A percentile compares a stretch with the other conserved stretches of the same genome.
Evolutionary conservation across 2,113 vertebrate genomes (phyloP).

Genomic region (Dasyornis broadbenti): DNA sequence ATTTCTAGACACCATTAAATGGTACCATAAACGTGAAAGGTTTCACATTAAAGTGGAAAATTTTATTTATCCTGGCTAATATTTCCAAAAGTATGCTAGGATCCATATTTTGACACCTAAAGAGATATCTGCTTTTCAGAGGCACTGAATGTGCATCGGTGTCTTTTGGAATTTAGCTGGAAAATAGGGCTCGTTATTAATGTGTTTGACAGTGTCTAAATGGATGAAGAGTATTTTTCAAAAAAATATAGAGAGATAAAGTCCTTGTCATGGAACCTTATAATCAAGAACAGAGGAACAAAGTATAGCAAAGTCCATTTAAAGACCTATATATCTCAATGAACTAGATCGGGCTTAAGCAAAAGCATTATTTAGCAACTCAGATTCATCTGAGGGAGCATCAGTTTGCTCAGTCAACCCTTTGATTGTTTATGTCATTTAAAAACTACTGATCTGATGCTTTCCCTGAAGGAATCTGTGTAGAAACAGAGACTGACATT

Average conservation of each 20-base stretch:
- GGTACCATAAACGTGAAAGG: background rate
- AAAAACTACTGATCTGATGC: constrained; percentile 8
- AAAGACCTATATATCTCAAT: background rate
- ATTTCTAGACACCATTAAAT: background rate
- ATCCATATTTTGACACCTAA: background rate
- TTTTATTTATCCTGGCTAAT: background rate
- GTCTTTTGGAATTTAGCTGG: constrained; percentile 11
- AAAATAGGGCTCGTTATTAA: background rate
- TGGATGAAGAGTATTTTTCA: constrained; percentile 14
- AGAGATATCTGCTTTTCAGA: background rate
- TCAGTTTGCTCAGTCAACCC: background rate
- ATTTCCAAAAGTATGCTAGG: background rate
- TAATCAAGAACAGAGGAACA: background rate
- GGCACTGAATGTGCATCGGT: background rate
- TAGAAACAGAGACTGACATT: background rate
- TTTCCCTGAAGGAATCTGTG: background rate
- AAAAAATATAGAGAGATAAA: background rate
- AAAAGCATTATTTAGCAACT: background rate
- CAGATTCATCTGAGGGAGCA: background rate
- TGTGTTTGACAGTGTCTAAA: constrained; percentile 31
- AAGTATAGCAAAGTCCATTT: background rate
- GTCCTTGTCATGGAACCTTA: background rate
- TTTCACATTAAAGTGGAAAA: background rate
- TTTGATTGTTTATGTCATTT: background rate
- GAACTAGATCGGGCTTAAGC: background rate